Evolutionary conservation across 2,888 invertebrate species (phyloP), one percentile per base, ranked within the genome.

Genomic region (Elysia crispata): DNA sequence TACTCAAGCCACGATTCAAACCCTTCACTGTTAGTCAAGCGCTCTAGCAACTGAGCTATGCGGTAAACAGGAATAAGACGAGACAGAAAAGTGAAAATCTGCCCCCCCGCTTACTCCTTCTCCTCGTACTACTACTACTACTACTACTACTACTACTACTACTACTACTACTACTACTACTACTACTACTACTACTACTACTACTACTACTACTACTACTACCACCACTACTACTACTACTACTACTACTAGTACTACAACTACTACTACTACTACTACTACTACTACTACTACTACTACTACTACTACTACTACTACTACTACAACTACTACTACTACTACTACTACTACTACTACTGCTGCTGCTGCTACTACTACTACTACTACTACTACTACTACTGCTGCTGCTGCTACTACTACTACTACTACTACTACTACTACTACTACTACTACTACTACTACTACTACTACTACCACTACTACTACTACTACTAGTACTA

Each of bases 291-390:
- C 41, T 70, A 70, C 70, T 70, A 70, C 41, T 70, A 70, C 70
- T 70, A 70, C 70, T 70, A 33, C 70, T 70, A 33, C 70, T 70
- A 33, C 70, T 70, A 33, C 70, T 70, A 33, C 70, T 70, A 41
- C 70, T 70, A 41, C 70, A 41, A 41, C 70, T 70, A 70, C 70
- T 70, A 70, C n/a, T n/a, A n/a, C n/a, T n/a, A n/a, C n/a, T n/a
- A n/a, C n/a, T n/a, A 74, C 76, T 79, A 74, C 76, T 79, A 79
- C 67, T 74, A 79, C 76, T 79, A 79, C 50, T 79, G 75, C 67
- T 74, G n/a, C 41, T 79, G 62, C 41, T 62, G 60, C 23, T 28
- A 31, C 28, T 73, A n/a, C n/a, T n/a, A n/a, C n/a, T n/a, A 18
- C n/a, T n/a, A n/a, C n/a, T n/a, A n/a, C n/a, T n/a, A n/a, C 67